A percentile compares a stretch with the other conserved stretches of the same genome.
These are phyloP conservation scores for Gonatopus flavifemur DNA, from an alignment of 1,140 invertebrate species.

Conservation along the genomic window DNA sequence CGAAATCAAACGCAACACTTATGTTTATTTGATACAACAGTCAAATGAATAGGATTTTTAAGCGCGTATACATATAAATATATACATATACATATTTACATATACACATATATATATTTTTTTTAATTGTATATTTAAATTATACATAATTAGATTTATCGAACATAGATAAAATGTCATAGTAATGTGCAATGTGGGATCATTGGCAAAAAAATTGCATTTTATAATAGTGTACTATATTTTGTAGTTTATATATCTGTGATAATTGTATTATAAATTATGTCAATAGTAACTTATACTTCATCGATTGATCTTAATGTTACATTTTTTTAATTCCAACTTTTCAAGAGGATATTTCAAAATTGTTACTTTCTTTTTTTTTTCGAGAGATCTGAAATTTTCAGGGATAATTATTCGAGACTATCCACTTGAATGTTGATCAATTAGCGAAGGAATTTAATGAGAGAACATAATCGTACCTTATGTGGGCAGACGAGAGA, in stretches of 20 bases:
- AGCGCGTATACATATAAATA: too few species aligned
- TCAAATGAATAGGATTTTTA: conserved; percentile 25
- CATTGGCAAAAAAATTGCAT: conserved; percentile 42
- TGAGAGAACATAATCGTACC: too few species aligned
- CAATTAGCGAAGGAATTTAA: too few species aligned
- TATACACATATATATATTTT: conserved; percentile 28
- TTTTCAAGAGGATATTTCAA: not conserved
- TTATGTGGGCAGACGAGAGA: too few species aligned
- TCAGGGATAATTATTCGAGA: too few species aligned
- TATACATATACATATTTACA: not conserved
- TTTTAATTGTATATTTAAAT: conserved; percentile 38
- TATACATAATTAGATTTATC: conserved; percentile 27
- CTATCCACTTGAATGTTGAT: too few species aligned
- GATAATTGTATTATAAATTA: conserved; percentile 56
- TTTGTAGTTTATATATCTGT: conserved; percentile 59
- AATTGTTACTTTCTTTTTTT: not conserved
- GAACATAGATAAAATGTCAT: conserved; percentile 27
- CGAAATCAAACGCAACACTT: conserved; percentile 26
- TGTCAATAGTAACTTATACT: conserved; percentile 51
- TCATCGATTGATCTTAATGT: conserved; percentile 12
- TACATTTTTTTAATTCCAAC: conserved; percentile 14
- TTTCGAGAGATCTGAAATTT: too few species aligned
- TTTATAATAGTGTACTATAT: conserved; percentile 51
- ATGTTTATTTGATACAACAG: conserved; percentile 25
- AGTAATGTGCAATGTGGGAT: conserved; percentile 41